Evolutionary conservation across 2,797 vertebrate genomes (phyloP).

Genomic region (Miichthys miiuy): DNA sequence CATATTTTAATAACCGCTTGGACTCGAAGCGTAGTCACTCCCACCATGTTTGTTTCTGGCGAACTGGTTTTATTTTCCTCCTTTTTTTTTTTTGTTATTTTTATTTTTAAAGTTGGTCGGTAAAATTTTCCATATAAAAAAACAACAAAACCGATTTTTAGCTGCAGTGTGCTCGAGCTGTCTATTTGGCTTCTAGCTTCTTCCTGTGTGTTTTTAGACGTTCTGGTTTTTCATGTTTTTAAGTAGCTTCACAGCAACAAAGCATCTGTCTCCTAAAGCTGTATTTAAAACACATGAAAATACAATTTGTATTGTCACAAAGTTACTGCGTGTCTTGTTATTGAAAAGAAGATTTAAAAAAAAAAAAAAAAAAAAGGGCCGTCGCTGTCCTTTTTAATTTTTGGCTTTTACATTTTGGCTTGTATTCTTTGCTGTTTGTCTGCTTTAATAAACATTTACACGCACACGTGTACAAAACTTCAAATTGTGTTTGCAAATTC

Average conservation of each 20-base stretch:
- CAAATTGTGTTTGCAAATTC: slow-evolving; percentile 98
- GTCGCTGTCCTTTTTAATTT: slow-evolving; percentile 84
- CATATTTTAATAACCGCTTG: slow-evolving; percentile 98
- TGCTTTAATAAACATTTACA: slow-evolving; percentile 99
- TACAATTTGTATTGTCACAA: slow-evolving; percentile 95
- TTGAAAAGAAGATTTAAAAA: slow-evolving; percentile 69
- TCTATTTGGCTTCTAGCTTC: slow-evolving; percentile 94
- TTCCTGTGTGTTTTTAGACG: slow-evolving; percentile 92
- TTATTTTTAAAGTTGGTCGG: slow-evolving; percentile 85
- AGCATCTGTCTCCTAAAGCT: slow-evolving; percentile 89
- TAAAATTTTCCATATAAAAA: slow-evolving; percentile 75
- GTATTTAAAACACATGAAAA: slow-evolving; percentile 89
- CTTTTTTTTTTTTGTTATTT: slow-evolving; percentile 70
- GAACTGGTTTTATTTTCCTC: slow-evolving; percentile 89
- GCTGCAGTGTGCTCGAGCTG: slow-evolving; percentile 91
- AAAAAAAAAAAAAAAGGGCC: slow-evolving; percentile 79
- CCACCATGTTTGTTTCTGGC: slow-evolving; percentile 91
- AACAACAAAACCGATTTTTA: slow-evolving; percentile 79
- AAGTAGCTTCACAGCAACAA: slow-evolving; percentile 89
- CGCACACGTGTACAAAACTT: slow-evolving; percentile 95
- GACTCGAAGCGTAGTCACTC: slow-evolving; percentile 92
- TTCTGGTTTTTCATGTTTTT: slow-evolving; percentile 92
- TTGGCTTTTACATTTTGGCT: slow-evolving; percentile 97
- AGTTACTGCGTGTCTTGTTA: slow-evolving; percentile 91
- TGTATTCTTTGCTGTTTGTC: slow-evolving; percentile 99